Evolutionary conservation across 1,140 invertebrate species (phyloP), one percentile per base, ranked within the genome.

Genomic region (Xylocopa sonorina): DNA sequence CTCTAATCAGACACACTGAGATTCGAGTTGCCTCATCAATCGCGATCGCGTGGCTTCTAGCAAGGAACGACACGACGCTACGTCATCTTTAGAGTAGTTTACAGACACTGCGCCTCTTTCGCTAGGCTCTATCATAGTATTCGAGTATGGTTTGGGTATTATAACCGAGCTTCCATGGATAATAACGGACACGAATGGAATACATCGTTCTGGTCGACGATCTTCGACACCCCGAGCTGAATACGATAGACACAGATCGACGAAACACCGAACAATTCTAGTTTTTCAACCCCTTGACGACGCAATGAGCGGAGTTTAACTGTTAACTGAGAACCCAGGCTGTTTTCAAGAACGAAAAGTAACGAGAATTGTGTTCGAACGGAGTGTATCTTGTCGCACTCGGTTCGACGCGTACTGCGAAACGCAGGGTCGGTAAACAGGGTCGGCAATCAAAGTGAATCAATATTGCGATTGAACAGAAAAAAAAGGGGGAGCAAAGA

Each of bases 31-130:
- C n/a, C 1, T 2, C 10, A n/a, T 68, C 34, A 27, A 34, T 29
- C 50, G 12, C 1, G 21, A 21, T 34, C 16, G 16, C 62, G 38
- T 64, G 7, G 38, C 12, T 32, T n/a, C 41, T n/a, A 3, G 29
- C 27, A 43, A 73, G 43, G 46, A 74, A 74, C 58, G 58, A 68
- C 41, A 21, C 34, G 38, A 66, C 18, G 18, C n/a, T 63, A 63
- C 32, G 9, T 66, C 41, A 43, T 24, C 21, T 50, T 75, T 66
- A 32, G 53, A 66, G 9, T 66, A 55, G n/a, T 43, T 69, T 46
- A 55, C 27, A 55, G 38, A 75, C 34, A 50, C 38, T 4, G 9
- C 10, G n/a, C 9, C 1, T 16, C 1, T 16, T n/a, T n/a, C 32
- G 29, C 10, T 74, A 55, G 27, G 43, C 69, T 72, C 34, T 48